Conservation (phyloP, 1,140 invertebrate species). For the Drosophila albomicans region DNA sequence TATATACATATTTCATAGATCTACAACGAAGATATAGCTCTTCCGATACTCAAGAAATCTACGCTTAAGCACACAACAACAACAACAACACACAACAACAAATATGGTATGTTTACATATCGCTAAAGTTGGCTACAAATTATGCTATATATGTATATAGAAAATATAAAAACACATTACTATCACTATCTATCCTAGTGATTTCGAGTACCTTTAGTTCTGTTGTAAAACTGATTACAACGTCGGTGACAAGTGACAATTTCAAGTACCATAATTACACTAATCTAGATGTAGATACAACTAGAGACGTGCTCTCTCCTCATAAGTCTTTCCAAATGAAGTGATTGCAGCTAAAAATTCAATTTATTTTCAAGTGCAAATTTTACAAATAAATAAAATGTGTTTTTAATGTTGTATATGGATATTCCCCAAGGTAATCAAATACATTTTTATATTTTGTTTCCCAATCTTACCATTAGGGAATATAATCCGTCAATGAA, state of each 20-base stretch:
- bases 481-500: too few species aligned
- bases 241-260: slow-evolving; percentile 25
- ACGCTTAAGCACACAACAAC: neutral
- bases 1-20: neutral
- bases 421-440: too few species aligned
- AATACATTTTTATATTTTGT: too few species aligned
- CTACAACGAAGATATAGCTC: neutral
- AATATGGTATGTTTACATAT: slow-evolving; percentile 63
- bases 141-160: neutral
- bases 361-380: neutral
- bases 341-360: too few species aligned
- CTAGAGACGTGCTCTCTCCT: neutral
- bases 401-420: too few species aligned
- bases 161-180: neutral
- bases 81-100: neutral
- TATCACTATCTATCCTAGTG: slow-evolving; percentile 10
- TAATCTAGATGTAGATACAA: slow-evolving; percentile 1
- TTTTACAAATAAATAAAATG: neutral
- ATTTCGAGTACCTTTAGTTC: neutral
- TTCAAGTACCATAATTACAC: slow-evolving; percentile 12
- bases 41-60: neutral
- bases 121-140: neutral
- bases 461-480: too few species aligned
- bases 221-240: slow-evolving; percentile 11
- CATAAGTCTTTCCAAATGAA: too few species aligned